Percentiles rank a stretch among this genome's conserved stretches.
These are phyloP conservation scores for Acanthornis magna DNA, from an alignment of 2,797 vertebrate genomes.

Conservation along the genomic window DNA sequence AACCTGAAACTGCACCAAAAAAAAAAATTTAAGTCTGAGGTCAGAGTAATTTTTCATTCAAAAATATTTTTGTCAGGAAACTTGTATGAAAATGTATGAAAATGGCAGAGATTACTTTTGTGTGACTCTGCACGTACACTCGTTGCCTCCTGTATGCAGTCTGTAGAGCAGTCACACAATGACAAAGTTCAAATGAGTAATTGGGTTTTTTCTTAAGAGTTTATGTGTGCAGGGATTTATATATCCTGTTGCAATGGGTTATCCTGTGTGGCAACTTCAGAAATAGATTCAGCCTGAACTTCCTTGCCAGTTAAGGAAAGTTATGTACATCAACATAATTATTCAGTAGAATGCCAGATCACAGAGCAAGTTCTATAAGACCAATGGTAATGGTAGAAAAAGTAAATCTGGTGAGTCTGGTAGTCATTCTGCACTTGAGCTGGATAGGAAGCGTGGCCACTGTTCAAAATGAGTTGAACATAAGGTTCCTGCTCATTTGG, in stretches of 20 bases:
- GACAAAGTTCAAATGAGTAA: constrained; percentile 48
- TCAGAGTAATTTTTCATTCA: background rate
- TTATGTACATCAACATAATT: background rate
- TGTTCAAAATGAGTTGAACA: background rate
- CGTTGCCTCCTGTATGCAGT: background rate
- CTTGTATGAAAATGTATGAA: background rate
- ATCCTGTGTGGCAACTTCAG: background rate
- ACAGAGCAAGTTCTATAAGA: background rate
- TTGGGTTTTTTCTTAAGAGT: background rate
- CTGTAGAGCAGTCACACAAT: constrained; percentile 4
- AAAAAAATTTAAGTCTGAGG: background rate
- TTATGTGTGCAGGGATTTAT: background rate
- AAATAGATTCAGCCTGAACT: background rate
- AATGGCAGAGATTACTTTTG: background rate
- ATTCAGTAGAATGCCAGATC: background rate
- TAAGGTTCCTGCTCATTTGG: too few relatives aligned
- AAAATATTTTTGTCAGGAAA: background rate
- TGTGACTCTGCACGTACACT: background rate
- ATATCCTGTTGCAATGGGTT: constrained; percentile 20
- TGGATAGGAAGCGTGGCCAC: background rate
- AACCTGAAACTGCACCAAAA: background rate
- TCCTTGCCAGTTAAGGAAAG: constrained; percentile 4
- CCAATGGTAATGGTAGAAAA: background rate
- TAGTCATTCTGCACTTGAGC: rapidly evolving
- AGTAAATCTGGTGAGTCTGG: background rate